Base-by-base conservation (phyloP, 2,888 invertebrate species). In the Phymatocera aterrima region DNA sequence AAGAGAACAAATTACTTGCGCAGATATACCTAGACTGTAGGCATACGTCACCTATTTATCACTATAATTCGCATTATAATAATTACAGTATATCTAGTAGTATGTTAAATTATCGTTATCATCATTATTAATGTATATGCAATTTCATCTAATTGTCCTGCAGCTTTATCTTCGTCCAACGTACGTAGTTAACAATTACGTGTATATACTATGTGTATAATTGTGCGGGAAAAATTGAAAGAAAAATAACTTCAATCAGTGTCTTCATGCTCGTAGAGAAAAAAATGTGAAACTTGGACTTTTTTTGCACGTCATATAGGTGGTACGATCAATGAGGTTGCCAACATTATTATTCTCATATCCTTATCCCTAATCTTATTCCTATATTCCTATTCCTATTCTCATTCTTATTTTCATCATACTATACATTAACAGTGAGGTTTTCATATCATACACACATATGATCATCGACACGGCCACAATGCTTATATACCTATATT, bases 361-460 rank as follows among this genome's bases (percentile, higher is more conserved):
- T n/a, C 15, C n/a, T n/a, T n/a, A 48, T 48, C 15, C 6, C 12
- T 18, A 51, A 51, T 18, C 2, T 3, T 51, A 51, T 51, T 6
- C 5, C 6, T 51, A 51, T 51, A 48, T 48, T n/a, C 3, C 3
- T 48, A 48, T 48, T n/a, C 3, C 3, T 48, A 48, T 48, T n/a
- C 3, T n/a, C 15, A 48, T 48, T n/a, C 8, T n/a, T 48, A 48
- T 48, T 51, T n/a, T n/a, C 5, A 51, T 64, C 18, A 64, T 34
- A 57, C 15, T 57, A 57, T 57, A 34, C 51, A 72, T 72, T 68
- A 72, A 72, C 70, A 72, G 31, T 51, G 70, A 72, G 51, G 70
- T 72, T 72, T 64, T 72, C 15, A 68, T 72, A 72, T 51, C 48
- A 51, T 72, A 72, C 48, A 51, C 51, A 72, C 51, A 72, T 31